These are phyloP conservation scores for Zaprionus obscuricornis DNA, from an alignment of 2,888 invertebrate species.

Conservation along the genomic window DNA sequence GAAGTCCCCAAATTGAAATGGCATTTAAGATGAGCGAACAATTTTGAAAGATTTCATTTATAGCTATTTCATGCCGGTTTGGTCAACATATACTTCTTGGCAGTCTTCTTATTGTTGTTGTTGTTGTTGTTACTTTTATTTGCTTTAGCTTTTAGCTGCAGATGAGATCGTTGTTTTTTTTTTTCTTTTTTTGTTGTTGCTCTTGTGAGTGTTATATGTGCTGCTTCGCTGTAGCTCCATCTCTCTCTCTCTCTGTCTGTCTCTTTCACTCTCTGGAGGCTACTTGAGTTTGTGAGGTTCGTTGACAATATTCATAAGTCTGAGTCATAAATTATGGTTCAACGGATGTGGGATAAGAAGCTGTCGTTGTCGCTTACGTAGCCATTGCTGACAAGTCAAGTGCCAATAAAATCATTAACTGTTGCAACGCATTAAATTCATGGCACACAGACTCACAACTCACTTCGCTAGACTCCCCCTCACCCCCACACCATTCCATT, in stretches of 20 bases:
- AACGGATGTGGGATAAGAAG: not conserved
- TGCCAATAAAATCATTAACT: constrained; percentile 75
- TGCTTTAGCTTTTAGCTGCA: constrained; percentile 1
- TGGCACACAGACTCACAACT: constrained; percentile 41
- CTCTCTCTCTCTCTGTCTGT: no score
- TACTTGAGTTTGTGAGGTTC: constrained; percentile 44
- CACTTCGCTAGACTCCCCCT: not conserved
- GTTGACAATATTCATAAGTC: constrained; percentile 62
- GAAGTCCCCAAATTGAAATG: constrained; percentile 78
- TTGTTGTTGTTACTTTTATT: not conserved
- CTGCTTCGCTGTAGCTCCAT: no score
- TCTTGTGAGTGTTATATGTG: no score
- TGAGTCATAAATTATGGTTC: constrained; percentile 53
- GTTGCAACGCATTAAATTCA: constrained; percentile 70
- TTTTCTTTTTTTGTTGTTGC: no score
- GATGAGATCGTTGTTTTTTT: constrained; percentile 9
- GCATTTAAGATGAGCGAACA: constrained; percentile 59
- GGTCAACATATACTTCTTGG: constrained; percentile 18
- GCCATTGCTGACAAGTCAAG: constrained; percentile 47
- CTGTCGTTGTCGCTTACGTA: not conserved
- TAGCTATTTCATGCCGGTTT: constrained; percentile 1
- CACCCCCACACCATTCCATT: no score
- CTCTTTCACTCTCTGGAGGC: no score
- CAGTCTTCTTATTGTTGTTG: constrained; percentile 3
- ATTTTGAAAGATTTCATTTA: constrained; percentile 49